A percentile compares a stretch with the other conserved stretches of the same genome.
phyloP scores from a whole-genome alignment of 2,888 invertebrate genomes.

The Octodonta nipae region DNA sequence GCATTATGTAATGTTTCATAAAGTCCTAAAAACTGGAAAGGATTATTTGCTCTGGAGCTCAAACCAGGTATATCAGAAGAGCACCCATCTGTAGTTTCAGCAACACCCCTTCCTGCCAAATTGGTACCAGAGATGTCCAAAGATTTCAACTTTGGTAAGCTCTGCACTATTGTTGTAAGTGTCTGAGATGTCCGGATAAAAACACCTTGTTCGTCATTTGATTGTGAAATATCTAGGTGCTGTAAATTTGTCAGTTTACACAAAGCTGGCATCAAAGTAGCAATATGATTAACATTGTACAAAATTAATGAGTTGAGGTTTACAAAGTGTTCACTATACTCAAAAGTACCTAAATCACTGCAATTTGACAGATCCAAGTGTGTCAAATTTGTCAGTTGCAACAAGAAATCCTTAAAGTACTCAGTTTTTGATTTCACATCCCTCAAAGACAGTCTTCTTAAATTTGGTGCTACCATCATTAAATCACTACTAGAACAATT shows the following conservation, averaged over 20 bases:
- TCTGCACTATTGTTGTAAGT: slow-evolving; percentile 56
- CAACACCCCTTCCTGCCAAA: slow-evolving; percentile 74
- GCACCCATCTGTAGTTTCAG: slow-evolving; percentile 37
- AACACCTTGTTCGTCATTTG: slow-evolving; percentile 51
- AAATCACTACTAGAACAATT: slow-evolving; percentile 36
- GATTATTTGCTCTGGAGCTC: slow-evolving; percentile 56
- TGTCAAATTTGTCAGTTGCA: slow-evolving; percentile 48
- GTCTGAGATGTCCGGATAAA: slow-evolving; percentile 63
- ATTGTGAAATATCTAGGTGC: slow-evolving; percentile 76
- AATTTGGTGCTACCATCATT: slow-evolving; percentile 45
- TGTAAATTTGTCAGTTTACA: slow-evolving; percentile 43
- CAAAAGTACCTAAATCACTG: slow-evolving; percentile 47
- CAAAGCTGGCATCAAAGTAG: slow-evolving; percentile 49
- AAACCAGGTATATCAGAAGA: slow-evolving; percentile 79
- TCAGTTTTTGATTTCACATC: slow-evolving; percentile 39
- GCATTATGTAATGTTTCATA: slow-evolving; percentile 83
- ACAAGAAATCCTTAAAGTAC: slow-evolving; percentile 40
- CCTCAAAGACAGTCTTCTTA: slow-evolving; percentile 46
- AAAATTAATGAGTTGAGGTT: slow-evolving; percentile 63
- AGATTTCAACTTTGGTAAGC: slow-evolving; percentile 61
- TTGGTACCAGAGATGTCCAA: slow-evolving; percentile 94
- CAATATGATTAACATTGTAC: slow-evolving; percentile 62
- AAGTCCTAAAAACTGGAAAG: slow-evolving; percentile 80
- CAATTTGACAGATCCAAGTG: slow-evolving; percentile 63
- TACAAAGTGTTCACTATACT: slow-evolving; percentile 51